Conservation (phyloP, 2,113 vertebrate genomes). For the Dipodomys merriami region DNA sequence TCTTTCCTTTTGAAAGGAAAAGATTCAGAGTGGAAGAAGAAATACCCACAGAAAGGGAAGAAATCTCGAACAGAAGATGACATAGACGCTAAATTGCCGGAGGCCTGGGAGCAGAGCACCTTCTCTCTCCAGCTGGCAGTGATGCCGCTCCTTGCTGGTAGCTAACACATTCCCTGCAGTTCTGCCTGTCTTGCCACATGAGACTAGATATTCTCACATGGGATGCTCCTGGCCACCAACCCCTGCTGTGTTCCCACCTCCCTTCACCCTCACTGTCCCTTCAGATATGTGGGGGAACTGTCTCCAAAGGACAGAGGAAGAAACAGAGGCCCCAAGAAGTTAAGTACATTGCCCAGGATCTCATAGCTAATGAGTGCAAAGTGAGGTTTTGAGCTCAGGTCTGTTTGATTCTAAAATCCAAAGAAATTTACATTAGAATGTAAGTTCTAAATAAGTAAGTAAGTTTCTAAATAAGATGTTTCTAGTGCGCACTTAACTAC, state of each 20-base stretch:
- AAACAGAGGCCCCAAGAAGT: background rate
- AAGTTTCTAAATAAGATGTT: background rate
- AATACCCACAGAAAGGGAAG: background rate
- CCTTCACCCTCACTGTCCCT: too few relatives aligned
- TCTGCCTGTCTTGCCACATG: background rate
- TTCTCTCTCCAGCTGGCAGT: conserved; percentile 80
- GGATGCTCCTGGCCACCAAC: accelerated
- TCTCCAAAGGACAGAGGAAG: background rate
- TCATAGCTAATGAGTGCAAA: background rate
- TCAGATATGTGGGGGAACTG: background rate
- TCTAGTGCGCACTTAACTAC: background rate
- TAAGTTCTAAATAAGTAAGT: background rate
- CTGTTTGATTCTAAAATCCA: background rate
- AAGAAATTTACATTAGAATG: background rate
- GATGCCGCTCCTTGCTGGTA: conserved; percentile 88
- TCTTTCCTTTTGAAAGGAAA: conserved; percentile 59
- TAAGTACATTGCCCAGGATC: background rate
- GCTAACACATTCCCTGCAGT: accelerated
- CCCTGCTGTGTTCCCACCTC: background rate
- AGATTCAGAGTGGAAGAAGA: background rate
- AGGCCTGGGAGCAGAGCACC: background rate
- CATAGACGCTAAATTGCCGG: accelerated
- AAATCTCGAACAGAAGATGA: background rate
- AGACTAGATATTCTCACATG: too few relatives aligned
- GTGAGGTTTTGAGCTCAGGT: background rate